Conservation (phyloP, 2,113 vertebrate genomes). For the Coptodon rendalli region DNA sequence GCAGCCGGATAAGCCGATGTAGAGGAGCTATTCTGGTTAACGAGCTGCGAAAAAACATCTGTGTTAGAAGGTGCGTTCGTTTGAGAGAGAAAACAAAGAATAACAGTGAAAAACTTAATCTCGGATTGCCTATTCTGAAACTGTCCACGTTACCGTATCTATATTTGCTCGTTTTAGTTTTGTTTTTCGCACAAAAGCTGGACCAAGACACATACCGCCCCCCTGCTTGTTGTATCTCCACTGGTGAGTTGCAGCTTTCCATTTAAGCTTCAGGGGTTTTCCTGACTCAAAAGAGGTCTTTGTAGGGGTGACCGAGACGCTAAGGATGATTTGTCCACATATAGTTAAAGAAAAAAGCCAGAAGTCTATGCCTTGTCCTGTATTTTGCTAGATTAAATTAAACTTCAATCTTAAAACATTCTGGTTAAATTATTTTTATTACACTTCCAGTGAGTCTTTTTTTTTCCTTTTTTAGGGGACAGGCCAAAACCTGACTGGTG, state of each 20-base stretch:
- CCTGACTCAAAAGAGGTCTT: background rate
- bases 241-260: background rate
- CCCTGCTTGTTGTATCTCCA: background rate
- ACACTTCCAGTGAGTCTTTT: background rate
- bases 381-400: background rate
- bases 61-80: background rate
- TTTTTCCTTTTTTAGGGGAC: background rate
- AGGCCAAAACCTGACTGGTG: background rate
- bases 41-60: conserved; percentile 35
- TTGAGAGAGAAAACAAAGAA: background rate
- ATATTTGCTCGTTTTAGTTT: background rate
- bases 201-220: background rate
- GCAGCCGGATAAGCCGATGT: conserved; percentile 28
- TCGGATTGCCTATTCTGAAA: background rate
- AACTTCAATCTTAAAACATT: background rate
- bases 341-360: background rate
- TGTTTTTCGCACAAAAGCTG: background rate
- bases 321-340: background rate
- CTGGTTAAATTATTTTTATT: background rate
- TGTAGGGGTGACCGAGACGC: background rate
- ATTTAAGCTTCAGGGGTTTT: background rate
- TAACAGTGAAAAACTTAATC: background rate
- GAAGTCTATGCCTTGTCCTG: background rate
- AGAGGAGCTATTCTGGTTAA: conserved; percentile 44
- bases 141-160: background rate